Evolutionary conservation across 2,888 invertebrate species (phyloP).

Genomic region (Cephus nigrinus): DNA sequence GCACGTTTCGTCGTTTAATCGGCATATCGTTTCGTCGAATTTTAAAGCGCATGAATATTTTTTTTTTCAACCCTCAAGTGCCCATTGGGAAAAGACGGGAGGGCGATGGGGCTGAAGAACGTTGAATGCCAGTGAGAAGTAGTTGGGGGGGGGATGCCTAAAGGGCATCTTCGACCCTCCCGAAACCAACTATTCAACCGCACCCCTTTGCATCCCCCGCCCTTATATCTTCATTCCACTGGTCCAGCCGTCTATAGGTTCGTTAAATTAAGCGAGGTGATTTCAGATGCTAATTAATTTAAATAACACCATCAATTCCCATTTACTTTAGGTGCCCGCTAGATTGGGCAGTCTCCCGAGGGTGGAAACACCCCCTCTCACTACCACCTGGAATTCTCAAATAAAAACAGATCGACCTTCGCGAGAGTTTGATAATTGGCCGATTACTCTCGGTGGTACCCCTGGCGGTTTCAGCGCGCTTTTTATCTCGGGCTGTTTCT

Average conservation of each 20-base stretch:
- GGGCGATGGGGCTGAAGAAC: too few species aligned
- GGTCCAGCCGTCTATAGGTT: conserved; percentile 1
- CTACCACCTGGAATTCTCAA: conserved; percentile 11
- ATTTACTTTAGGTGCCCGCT: conserved; percentile 15
- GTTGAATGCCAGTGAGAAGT: too few species aligned
- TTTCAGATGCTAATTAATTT: conserved; percentile 24
- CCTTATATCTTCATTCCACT: conserved; percentile 10
- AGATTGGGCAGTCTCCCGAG: background rate
- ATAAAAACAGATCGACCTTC: conserved; percentile 21
- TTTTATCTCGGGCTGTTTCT: too few species aligned
- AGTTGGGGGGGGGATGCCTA: too few species aligned
- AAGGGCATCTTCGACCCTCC: too few species aligned
- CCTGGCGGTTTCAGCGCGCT: background rate
- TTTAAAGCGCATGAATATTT: too few species aligned
- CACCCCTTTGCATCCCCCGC: too few species aligned
- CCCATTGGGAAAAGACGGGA: too few species aligned
- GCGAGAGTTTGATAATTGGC: conserved; percentile 19
- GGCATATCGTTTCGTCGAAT: too few species aligned
- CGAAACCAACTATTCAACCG: too few species aligned
- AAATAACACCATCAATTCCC: conserved; percentile 23
- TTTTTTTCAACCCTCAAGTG: too few species aligned
- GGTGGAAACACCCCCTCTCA: background rate
- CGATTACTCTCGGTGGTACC: conserved; percentile 16
- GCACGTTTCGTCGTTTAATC: too few species aligned
- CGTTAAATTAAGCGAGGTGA: conserved; percentile 22